Evolutionary conservation across 1,140 invertebrate genomes (phyloP), one percentile per base, ranked within the genome.

Genomic region (Ladona fulva): DNA sequence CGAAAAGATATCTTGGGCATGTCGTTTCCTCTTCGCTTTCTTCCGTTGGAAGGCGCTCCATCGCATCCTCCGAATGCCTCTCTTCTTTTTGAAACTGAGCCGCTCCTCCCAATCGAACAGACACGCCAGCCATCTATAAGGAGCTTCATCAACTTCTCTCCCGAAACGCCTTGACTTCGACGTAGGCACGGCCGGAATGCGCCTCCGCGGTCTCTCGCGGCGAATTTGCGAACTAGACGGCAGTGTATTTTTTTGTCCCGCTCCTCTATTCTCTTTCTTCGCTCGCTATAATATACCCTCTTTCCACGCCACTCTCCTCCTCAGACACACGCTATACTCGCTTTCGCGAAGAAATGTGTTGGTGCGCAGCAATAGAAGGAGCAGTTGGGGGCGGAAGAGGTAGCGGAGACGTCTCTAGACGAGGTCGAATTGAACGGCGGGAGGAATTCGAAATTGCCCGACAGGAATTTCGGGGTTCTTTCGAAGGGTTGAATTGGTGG

Each of bases 371-470:
- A 66, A 66, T 66, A 66, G 52, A 66, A 66, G 52, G 52, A 66
- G 52, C 10, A 19, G 44, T 10, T 19, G 44, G 19, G 44, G 44
- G 44, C 19, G 44, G 44, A 19, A 52, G 52, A 66, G 52, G 52
- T 66, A 66, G 12, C 52, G 52, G 52, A 66, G 52, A 66, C 52
- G 52, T 66, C 52, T 66, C 12, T 16, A 66, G 52, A 66, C 52
- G 52, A 66, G 52, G 52, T 66, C 52, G 52, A 66, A 66, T 66
- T 66, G 52, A 66, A 66, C 52, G 52, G 52, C 52, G 12, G 52
- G 52, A 66, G 52, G 52, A 66, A 66, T 66, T 66, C 52, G 52
- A 66, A 66, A 66, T 66, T 66, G 52, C 52, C 52, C 52, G 52
- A 66, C 52, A 66, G 52, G 52, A 66, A 66, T 66, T 66, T 66